Evolutionary conservation across 1,140 invertebrate species (phyloP).

Genomic region (Pectinophora gossypiella): DNA sequence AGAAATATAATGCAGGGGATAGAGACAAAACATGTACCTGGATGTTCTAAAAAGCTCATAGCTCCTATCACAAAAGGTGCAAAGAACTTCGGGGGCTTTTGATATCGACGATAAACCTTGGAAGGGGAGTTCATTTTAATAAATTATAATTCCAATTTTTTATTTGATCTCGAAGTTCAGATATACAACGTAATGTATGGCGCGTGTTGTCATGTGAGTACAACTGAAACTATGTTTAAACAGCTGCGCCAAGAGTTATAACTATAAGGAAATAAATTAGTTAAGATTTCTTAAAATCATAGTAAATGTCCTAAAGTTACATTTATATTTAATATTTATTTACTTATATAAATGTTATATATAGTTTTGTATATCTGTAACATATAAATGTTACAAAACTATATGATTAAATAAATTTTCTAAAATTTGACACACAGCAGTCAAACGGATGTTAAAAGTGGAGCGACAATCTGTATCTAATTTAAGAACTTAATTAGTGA

Average conservation of each 20-base stretch:
- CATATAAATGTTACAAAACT: no score
- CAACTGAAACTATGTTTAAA: neutral
- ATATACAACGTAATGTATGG: no score
- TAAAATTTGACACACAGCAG: neutral
- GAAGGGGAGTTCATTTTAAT: slow-evolving; percentile 8
- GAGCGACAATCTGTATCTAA: slow-evolving; percentile 10
- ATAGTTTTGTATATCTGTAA: no score
- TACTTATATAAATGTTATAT: no score
- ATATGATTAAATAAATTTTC: no score
- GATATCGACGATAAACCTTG: slow-evolving; percentile 14
- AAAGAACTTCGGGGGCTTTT: slow-evolving; percentile 20
- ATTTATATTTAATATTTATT: no score
- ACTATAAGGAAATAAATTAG: no score
- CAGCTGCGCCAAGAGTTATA: neutral
- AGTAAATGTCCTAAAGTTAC: no score
- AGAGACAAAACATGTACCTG: slow-evolving; percentile 51
- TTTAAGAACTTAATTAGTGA: slow-evolving; percentile 15
- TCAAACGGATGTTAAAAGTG: slow-evolving; percentile 4
- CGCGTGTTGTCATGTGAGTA: no score
- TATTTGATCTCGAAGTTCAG: no score
- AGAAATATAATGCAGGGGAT: slow-evolving; percentile 26
- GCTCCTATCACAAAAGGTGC: slow-evolving; percentile 47
- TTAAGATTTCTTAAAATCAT: no score
- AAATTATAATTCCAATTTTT: no score
- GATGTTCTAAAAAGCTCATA: slow-evolving; percentile 52